Percentiles rank a stretch among this genome's conserved stretches.
phyloP scores from a whole-genome alignment of 2,797 vertebrate genomes.

The Euphonia xanthogaster region DNA sequence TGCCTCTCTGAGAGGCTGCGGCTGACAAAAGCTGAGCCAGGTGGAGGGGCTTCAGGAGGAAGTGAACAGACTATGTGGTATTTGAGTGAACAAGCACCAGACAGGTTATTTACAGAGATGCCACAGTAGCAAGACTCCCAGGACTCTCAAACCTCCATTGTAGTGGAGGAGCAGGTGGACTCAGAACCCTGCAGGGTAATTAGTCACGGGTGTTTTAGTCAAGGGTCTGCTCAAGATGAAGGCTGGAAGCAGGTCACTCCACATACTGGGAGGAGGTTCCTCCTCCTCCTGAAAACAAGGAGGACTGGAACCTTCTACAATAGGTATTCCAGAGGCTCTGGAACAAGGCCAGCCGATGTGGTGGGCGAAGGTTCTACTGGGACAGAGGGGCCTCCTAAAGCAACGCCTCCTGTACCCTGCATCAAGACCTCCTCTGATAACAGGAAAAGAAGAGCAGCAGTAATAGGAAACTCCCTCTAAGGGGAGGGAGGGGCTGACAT shows the following conservation, averaged over 20 bases:
- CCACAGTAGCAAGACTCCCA: not conserved
- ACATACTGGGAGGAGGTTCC: not conserved
- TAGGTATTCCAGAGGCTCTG: not conserved
- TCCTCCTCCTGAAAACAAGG: not conserved
- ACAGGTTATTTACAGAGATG: not conserved
- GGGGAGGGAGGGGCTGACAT: not conserved
- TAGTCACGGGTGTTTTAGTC: too few relatives aligned
- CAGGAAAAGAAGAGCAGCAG: not conserved
- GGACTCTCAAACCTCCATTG: not conserved
- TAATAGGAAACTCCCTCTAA: not conserved
- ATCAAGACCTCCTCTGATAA: not conserved
- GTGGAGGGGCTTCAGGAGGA: not conserved
- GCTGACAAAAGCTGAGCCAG: not conserved
- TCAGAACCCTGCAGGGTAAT: not conserved
- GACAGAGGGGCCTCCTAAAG: not conserved
- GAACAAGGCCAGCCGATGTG: not conserved
- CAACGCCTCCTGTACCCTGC: not conserved
- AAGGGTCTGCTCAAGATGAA: not conserved
- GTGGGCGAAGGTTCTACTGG: fast-evolving
- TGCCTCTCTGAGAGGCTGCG: not conserved
- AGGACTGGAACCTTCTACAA: not conserved
- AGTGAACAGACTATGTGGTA: not conserved
- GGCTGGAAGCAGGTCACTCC: not conserved
- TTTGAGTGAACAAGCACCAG: not conserved
- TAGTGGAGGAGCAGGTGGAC: not conserved